These are phyloP conservation scores for Bettongia penicillata DNA, from an alignment of 2,113 vertebrate genomes.

Conservation along the genomic window DNA sequence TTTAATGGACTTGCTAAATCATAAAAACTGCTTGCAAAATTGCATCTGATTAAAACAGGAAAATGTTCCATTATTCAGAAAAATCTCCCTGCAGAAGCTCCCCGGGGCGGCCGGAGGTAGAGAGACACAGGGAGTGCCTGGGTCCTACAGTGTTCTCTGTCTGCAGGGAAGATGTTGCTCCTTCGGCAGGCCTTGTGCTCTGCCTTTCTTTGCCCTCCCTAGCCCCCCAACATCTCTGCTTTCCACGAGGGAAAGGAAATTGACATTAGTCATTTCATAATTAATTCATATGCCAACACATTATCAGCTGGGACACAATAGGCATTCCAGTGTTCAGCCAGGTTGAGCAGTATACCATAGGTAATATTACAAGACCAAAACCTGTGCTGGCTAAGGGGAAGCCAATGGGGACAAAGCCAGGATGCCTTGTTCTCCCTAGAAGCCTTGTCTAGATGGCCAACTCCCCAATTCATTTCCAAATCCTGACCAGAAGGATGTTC, in stretches of 20 bases:
- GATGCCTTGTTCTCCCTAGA: conserved; percentile 9
- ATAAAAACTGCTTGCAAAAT: conserved; percentile 85
- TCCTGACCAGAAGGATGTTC: not conserved
- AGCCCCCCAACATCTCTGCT: not conserved
- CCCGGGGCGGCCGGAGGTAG: conserved; percentile 16
- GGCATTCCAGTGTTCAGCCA: not conserved
- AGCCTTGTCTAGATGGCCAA: not conserved
- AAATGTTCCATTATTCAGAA: conserved; percentile 83
- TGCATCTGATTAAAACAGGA: conserved; percentile 86
- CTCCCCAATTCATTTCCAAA: not conserved
- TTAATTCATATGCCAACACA: conserved; percentile 55
- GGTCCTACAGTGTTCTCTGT: conserved; percentile 52
- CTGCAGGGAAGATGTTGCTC: not conserved
- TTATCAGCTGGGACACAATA: not conserved
- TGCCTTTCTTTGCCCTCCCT: not conserved
- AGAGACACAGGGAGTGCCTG: conserved; percentile 51
- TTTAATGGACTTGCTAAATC: conserved; percentile 90
- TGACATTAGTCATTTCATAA: conserved; percentile 51
- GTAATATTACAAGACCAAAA: not conserved
- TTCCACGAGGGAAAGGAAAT: conserved; percentile 63
- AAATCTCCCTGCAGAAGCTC: conserved; percentile 66
- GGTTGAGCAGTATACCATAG: fast-evolving
- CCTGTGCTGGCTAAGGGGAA: not conserved
- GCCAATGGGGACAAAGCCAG: not conserved
- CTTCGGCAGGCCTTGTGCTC: not conserved